A percentile compares a stretch with the other conserved stretches of the same genome.
Conservation (phyloP, 2,888 invertebrate genomes). For the Campoletis raptor region DNA sequence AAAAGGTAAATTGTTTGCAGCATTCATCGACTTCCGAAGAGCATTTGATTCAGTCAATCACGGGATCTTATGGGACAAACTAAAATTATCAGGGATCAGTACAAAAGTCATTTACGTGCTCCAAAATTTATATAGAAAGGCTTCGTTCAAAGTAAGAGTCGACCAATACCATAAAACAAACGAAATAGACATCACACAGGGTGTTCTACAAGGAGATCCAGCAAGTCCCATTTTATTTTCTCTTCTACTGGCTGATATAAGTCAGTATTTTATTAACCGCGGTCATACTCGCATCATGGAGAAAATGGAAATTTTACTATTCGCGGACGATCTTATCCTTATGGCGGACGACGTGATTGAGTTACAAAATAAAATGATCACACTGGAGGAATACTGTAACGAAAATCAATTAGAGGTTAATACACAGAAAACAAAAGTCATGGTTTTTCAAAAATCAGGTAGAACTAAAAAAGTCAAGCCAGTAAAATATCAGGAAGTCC, state of each 20-base stretch:
- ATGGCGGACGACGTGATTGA: slow-evolving; percentile 7
- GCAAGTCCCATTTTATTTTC: slow-evolving; percentile 61
- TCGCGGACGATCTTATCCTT: slow-evolving; percentile 46
- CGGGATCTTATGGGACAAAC: no score
- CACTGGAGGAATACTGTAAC: background rate
- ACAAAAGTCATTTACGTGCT: slow-evolving; percentile 55
- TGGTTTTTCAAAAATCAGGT: slow-evolving; percentile 54
- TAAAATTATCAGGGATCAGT: slow-evolving; percentile 47
- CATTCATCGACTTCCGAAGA: background rate
- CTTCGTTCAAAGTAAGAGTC: no score
- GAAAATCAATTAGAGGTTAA: slow-evolving; percentile 34
- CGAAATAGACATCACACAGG: slow-evolving; percentile 66
- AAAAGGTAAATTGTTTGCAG: slow-evolving; percentile 36
- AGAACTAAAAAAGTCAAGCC: background rate
- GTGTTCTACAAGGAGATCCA: slow-evolving; percentile 65
- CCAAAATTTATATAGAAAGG: slow-evolving; percentile 50
- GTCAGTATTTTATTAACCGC: background rate
- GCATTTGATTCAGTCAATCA: no score
- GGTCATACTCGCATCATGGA: background rate
- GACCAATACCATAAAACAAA: slow-evolving; percentile 25
- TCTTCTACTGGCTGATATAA: slow-evolving; percentile 27
- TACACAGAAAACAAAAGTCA: background rate
- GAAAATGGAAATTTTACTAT: slow-evolving; percentile 17
- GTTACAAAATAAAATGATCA: slow-evolving; percentile 28
- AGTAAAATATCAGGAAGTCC: slow-evolving; percentile 35